A percentile compares a stretch with the other conserved stretches of the same genome.
These are phyloP conservation scores for Platypus cylindrus DNA, from an alignment of 2,888 invertebrate genomes.

Conservation along the genomic window DNA sequence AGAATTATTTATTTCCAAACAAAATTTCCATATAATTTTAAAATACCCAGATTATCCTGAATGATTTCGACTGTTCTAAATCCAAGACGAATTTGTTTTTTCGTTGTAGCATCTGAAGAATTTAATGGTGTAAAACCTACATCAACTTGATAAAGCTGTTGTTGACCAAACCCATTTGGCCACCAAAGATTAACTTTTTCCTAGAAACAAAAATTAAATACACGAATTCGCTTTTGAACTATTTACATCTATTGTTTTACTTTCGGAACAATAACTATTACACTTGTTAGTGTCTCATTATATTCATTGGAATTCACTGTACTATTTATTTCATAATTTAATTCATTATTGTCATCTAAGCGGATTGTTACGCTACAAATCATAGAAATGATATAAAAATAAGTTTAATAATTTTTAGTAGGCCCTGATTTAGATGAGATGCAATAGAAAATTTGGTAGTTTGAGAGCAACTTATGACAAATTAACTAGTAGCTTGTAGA, in stretches of 20 bases:
- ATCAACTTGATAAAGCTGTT: slow-evolving; percentile 58
- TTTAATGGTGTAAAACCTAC: slow-evolving; percentile 37
- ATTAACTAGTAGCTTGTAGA: too few species aligned
- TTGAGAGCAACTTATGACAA: too few species aligned
- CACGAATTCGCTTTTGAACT: too few species aligned
- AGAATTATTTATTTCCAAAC: not conserved
- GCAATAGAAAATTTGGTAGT: too few species aligned
- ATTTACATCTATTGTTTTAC: slow-evolving; percentile 14
- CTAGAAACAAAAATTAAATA: slow-evolving; percentile 14
- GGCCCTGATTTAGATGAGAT: too few species aligned
- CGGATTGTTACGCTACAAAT: slow-evolving; percentile 6
- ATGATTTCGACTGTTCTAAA: slow-evolving; percentile 78
- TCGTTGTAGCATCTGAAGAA: slow-evolving; percentile 21
- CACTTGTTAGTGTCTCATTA: not conserved
- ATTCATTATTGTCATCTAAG: slow-evolving; percentile 13
- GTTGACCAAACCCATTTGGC: slow-evolving; percentile 87
- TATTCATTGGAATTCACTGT: slow-evolving; percentile 9
- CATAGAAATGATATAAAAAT: too few species aligned
- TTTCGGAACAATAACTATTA: slow-evolving; percentile 18
- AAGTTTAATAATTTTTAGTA: too few species aligned
- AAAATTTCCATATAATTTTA: too few species aligned
- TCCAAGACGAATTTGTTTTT: slow-evolving; percentile 56
- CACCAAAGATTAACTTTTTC: slow-evolving; percentile 63
- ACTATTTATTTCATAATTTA: slow-evolving; percentile 15
- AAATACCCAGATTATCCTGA: slow-evolving; percentile 51